Evolutionary conservation across 2,113 vertebrate genomes (phyloP).

Genomic region (Tapirus terrestris): DNA sequence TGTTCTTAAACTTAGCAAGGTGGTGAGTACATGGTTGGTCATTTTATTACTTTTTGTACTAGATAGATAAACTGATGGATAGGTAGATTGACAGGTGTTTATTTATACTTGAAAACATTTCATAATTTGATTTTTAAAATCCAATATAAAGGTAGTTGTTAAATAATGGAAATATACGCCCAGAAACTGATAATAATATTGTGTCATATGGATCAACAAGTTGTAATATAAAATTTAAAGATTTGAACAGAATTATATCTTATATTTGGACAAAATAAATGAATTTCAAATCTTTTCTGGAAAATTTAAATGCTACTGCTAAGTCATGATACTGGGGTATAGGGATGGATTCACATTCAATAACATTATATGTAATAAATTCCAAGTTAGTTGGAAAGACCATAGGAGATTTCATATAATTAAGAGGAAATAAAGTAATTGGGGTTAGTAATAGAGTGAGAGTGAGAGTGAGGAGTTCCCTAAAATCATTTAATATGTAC

Average conservation of each 20-base stretch:
- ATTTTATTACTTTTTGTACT: constrained; percentile 13
- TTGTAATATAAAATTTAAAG: background rate
- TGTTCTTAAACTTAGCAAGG: background rate
- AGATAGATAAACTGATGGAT: background rate
- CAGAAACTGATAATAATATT: background rate
- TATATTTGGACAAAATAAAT: background rate
- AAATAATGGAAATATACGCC: background rate
- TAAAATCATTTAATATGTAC: background rate
- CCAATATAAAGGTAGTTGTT: background rate
- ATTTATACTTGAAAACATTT: background rate
- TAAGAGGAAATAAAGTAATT: background rate
- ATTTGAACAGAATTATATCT: background rate
- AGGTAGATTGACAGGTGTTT: background rate
- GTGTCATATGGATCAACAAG: background rate
- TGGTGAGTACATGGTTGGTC: background rate
- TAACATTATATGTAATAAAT: background rate
- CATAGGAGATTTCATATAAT: background rate
- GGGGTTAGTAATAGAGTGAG: background rate
- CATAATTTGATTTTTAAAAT: background rate
- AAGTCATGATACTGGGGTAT: background rate
- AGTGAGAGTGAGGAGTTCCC: background rate
- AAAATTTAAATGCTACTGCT: background rate
- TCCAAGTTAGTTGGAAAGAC: background rate
- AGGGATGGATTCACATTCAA: background rate
- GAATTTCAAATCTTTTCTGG: background rate